phyloP scores from a whole-genome alignment of 1,140 invertebrate genomes.

The Drosophila arawakana region DNA sequence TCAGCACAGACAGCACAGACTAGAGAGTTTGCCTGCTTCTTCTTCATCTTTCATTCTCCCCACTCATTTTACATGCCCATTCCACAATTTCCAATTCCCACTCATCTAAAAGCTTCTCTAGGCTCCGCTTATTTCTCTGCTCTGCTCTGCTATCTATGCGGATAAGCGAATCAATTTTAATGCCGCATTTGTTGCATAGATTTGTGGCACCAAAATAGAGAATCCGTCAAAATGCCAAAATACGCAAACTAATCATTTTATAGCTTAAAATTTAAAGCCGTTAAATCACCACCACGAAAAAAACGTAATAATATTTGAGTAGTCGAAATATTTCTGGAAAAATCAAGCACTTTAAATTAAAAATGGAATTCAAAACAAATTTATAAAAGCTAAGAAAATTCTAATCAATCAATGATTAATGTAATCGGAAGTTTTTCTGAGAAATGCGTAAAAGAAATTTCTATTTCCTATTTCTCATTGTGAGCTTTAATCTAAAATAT shows the following conservation, averaged over 20 bases:
- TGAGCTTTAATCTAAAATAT: no score
- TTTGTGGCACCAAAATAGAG: constrained; percentile 45
- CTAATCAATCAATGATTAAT: no score
- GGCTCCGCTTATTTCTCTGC: background rate
- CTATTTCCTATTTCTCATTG: no score
- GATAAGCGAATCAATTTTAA: constrained; percentile 79
- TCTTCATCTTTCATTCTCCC: constrained; percentile 9
- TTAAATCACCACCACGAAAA: background rate
- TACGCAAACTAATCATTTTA: constrained; percentile 25
- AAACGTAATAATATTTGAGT: background rate
- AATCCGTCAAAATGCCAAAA: constrained; percentile 23
- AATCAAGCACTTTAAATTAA: background rate
- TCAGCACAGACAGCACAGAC: constrained; percentile 70
- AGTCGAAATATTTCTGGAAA: background rate
- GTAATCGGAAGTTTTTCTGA: no score
- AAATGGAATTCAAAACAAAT: background rate
- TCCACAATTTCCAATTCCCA: constrained; percentile 6
- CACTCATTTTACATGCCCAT: constrained; percentile 8
- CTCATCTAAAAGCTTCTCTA: background rate
- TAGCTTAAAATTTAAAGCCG: constrained; percentile 13
- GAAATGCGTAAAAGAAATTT: no score
- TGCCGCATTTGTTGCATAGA: constrained; percentile 73
- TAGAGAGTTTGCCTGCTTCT: constrained; percentile 16
- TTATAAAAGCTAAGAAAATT: background rate
- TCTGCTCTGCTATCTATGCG: constrained; percentile 12